Percentiles rank a stretch among this genome's conserved stretches.
phyloP scores from a whole-genome alignment of 2,113 vertebrate species.

The Triplophysa siluroides region DNA sequence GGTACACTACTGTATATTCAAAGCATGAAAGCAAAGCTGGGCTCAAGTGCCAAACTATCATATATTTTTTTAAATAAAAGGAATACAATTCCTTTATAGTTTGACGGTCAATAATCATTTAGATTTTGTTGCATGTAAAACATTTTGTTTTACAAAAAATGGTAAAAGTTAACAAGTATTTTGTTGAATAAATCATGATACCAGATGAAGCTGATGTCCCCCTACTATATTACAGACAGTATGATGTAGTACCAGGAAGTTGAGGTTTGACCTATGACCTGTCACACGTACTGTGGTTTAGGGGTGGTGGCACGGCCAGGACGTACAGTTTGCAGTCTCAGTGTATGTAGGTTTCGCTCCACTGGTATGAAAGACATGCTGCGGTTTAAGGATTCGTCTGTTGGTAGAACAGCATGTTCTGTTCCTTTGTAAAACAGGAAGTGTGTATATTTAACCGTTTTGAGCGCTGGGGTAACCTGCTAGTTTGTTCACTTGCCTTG shows the following conservation, averaged over 20 bases:
- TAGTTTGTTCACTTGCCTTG: neutral
- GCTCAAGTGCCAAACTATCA: too few species aligned
- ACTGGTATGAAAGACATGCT: neutral
- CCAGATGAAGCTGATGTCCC: neutral
- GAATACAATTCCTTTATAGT: too few species aligned
- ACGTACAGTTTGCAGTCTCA: neutral
- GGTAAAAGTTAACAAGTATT: too few species aligned
- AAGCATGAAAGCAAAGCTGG: too few species aligned
- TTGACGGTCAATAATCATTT: too few species aligned
- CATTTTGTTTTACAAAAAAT: too few species aligned
- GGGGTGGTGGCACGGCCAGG: neutral
- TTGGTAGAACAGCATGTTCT: conserved; percentile 31
- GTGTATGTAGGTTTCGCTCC: conserved; percentile 9
- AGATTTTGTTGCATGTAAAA: too few species aligned
- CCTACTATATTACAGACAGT: neutral
- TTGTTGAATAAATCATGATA: too few species aligned
- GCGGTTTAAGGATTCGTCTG: conserved; percentile 3
- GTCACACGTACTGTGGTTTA: neutral
- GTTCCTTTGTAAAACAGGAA: conserved; percentile 16
- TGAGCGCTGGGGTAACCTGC: neutral
- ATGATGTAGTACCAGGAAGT: neutral
- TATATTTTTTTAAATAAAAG: too few species aligned
- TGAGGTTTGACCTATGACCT: conserved; percentile 19
- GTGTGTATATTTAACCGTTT: neutral
- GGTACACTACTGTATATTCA: too few species aligned